A percentile compares a stretch with the other conserved stretches of the same genome.
These are phyloP conservation scores for Diorhabda carinulata DNA, from an alignment of 1,140 invertebrate genomes.

Conservation along the genomic window DNA sequence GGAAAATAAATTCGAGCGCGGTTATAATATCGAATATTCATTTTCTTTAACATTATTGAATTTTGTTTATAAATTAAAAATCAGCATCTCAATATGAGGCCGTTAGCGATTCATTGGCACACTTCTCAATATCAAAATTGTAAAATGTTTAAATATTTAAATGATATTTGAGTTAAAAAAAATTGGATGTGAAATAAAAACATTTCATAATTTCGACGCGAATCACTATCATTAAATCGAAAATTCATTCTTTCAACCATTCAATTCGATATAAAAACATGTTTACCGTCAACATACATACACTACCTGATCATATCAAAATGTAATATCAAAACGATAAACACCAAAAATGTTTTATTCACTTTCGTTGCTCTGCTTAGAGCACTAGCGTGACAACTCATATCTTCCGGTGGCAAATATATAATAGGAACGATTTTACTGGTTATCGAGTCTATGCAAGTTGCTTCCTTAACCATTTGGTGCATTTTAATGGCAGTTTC, in stretches of 20 bases:
- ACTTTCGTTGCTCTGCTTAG: slow-evolving; percentile 51
- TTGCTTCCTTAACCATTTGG: slow-evolving; percentile 53
- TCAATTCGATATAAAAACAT: not conserved
- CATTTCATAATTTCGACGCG: not conserved
- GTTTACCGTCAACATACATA: not conserved
- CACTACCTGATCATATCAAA: slow-evolving; percentile 5
- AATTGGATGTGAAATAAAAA: not conserved
- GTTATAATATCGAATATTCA: no score
- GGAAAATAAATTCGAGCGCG: no score
- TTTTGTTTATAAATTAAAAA: not conserved
- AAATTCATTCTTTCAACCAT: not conserved
- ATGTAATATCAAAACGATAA: not conserved
- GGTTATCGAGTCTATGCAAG: slow-evolving; percentile 60
- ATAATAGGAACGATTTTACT: slow-evolving; percentile 62
- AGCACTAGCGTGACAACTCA: slow-evolving; percentile 71
- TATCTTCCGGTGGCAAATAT: slow-evolving; percentile 68
- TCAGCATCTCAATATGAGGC: not conserved
- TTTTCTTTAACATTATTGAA: not conserved
- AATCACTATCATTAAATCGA: not conserved
- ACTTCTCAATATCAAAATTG: not conserved
- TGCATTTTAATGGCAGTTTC: slow-evolving; percentile 52
- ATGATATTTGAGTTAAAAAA: not conserved
- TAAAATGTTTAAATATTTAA: not conserved
- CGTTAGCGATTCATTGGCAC: not conserved
- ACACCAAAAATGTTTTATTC: slow-evolving; percentile 8